These are phyloP conservation scores for Anaspis maculata DNA, from an alignment of 2,888 invertebrate species.

Conservation along the genomic window DNA sequence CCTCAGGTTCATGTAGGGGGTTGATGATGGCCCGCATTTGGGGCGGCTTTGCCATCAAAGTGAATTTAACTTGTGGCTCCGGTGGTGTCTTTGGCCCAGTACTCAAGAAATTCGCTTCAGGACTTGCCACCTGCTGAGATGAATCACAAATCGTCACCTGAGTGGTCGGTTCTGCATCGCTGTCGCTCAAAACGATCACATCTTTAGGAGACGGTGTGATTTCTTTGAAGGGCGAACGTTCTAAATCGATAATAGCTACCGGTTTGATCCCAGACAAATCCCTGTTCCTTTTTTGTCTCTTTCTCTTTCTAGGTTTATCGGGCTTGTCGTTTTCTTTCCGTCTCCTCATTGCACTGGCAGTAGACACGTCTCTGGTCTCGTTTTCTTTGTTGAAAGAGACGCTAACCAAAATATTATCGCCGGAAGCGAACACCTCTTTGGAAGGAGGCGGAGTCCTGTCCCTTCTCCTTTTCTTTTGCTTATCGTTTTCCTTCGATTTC, in stretches of 20 bases:
- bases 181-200: constrained; percentile 77
- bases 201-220: constrained; percentile 72
- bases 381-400: constrained; percentile 77
- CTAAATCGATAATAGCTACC: constrained; percentile 77
- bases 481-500: constrained; percentile 31
- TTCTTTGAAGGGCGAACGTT: constrained; percentile 77
- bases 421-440: constrained; percentile 87
- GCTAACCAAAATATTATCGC: constrained; percentile 87
- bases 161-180: constrained; percentile 53
- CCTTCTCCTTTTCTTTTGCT: constrained; percentile 38
- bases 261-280: constrained; percentile 52
- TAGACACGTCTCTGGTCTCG: constrained; percentile 34
- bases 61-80: constrained; percentile 62
- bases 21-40: constrained; percentile 49
- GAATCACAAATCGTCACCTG: constrained; percentile 28
- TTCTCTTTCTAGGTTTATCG: constrained; percentile 29
- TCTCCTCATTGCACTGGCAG: too few relatives aligned
- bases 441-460: constrained; percentile 56
- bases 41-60: constrained; percentile 45
- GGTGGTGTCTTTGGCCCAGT: constrained; percentile 69
- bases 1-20: constrained; percentile 54
- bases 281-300: constrained; percentile 31
- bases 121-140: constrained; percentile 33
- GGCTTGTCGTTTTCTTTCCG: constrained; percentile 9
- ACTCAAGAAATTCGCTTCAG: too few relatives aligned